Percentiles rank a stretch among this genome's conserved stretches.
These are phyloP conservation scores for Ectobius pallidus DNA, from an alignment of 2,888 invertebrate genomes.

Conservation along the genomic window DNA sequence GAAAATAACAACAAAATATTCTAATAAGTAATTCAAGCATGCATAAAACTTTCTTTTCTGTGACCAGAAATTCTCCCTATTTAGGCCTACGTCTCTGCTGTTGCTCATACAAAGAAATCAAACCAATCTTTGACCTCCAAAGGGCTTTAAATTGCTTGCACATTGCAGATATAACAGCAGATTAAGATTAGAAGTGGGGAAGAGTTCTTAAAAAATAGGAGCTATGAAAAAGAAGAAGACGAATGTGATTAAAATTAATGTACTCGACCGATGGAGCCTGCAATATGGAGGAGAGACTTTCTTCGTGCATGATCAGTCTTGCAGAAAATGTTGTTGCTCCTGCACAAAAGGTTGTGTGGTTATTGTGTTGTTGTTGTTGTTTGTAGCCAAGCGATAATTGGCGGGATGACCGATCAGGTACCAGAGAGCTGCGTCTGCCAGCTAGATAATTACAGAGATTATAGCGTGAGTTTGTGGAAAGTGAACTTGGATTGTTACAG, in stretches of 20 bases:
- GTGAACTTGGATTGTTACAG: not conserved
- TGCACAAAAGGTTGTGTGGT: constrained; percentile 16
- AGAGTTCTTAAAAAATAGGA: not conserved
- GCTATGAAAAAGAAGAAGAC: not conserved
- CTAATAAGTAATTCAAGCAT: no score
- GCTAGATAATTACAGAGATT: constrained; percentile 2
- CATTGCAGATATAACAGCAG: not conserved
- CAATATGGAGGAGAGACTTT: constrained; percentile 7
- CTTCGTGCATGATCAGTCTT: constrained; percentile 17
- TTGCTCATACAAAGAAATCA: no score
- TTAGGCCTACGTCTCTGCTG: no score
- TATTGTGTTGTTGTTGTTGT: not conserved
- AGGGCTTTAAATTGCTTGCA: constrained; percentile 9
- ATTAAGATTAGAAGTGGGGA: not conserved
- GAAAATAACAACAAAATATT: no score
- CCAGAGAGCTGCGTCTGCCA: not conserved
- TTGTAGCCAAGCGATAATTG: constrained; percentile 20
- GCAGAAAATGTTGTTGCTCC: constrained; percentile 7
- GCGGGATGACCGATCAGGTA: constrained; percentile 12
- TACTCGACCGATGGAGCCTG: not conserved
- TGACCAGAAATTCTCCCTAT: no score
- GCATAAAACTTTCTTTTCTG: no score
- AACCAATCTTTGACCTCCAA: not conserved
- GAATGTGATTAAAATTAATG: constrained; percentile 24
- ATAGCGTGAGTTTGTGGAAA: constrained; percentile 6